These are phyloP conservation scores for Luperina nickerlii DNA, from an alignment of 2,888 invertebrate genomes.

Conservation along the genomic window DNA sequence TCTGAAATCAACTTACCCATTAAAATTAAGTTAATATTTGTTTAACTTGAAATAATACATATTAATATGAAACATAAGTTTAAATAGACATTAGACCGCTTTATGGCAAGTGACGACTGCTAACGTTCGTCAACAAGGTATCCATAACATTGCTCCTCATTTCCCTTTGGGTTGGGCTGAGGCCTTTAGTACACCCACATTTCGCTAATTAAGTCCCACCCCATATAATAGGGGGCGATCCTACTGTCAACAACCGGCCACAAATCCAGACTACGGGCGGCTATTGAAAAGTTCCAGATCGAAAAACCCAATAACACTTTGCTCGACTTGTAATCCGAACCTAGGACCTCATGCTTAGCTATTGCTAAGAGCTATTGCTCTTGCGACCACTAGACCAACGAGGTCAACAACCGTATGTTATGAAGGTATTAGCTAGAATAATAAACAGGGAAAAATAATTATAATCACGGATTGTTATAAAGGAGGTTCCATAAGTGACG, in stretches of 20 bases:
- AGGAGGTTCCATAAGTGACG: slow-evolving; percentile 46
- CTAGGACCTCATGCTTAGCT: background rate
- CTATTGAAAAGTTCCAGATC: background rate
- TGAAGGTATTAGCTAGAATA: background rate
- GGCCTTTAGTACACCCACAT: background rate
- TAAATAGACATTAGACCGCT: background rate
- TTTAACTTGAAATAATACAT: no score
- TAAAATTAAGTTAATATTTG: no score
- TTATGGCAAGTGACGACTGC: background rate
- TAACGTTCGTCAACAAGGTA: background rate
- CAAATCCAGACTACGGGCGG: background rate
- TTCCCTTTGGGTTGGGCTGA: background rate
- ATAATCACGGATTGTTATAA: slow-evolving; percentile 7
- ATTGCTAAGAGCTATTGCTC: background rate
- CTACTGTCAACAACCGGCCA: background rate
- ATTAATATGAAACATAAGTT: no score
- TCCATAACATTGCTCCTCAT: background rate
- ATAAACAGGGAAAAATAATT: slow-evolving; percentile 17
- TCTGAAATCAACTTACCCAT: no score
- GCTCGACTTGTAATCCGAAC: background rate
- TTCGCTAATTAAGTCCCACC: background rate
- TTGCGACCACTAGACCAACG: background rate
- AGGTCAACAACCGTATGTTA: background rate
- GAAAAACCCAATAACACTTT: background rate
- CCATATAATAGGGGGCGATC: background rate